phyloP scores from a whole-genome alignment of 1,140 invertebrate genomes.

The Meloidogyne hapla region DNA sequence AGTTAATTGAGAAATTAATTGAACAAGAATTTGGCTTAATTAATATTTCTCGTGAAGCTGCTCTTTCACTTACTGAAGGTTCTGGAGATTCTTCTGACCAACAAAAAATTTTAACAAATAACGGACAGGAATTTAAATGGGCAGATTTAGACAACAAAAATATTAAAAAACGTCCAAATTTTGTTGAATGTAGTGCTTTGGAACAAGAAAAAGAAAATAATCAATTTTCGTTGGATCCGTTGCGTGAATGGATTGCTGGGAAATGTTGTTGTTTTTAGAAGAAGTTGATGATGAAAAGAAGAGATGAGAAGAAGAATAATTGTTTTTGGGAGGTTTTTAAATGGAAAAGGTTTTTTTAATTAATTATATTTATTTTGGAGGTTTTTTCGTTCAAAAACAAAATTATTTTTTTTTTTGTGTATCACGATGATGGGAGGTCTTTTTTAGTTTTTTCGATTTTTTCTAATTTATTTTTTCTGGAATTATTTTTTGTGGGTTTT shows the following conservation, averaged over 20 bases:
- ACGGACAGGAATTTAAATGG: constrained; percentile 33
- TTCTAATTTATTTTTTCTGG: no score
- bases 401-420: no score
- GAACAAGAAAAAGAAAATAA: constrained; percentile 25
- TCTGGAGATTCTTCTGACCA: not conserved
- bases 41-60: constrained; percentile 37
- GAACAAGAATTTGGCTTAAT: constrained; percentile 40
- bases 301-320: not conserved
- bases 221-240: constrained; percentile 16
- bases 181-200: constrained; percentile 33
- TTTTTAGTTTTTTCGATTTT: no score
- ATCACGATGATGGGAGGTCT: no score
- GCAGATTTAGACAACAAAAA: no score
- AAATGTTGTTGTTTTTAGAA: not conserved
- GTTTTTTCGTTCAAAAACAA: not conserved
- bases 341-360: not conserved
- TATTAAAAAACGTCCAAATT: constrained; percentile 2
- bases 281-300: not conserved
- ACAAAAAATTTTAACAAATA: constrained; percentile 27
- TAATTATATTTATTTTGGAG: constrained; percentile 10
- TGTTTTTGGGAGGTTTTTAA: not conserved
- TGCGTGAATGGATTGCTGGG: constrained; percentile 29
- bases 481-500: no score
- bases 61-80: constrained; percentile 33
- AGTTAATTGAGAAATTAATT: constrained; percentile 24